Evolutionary conservation across 2,113 vertebrate genomes (phyloP), one percentile per base, ranked within the genome.

Genomic region (Turnix velox): DNA sequence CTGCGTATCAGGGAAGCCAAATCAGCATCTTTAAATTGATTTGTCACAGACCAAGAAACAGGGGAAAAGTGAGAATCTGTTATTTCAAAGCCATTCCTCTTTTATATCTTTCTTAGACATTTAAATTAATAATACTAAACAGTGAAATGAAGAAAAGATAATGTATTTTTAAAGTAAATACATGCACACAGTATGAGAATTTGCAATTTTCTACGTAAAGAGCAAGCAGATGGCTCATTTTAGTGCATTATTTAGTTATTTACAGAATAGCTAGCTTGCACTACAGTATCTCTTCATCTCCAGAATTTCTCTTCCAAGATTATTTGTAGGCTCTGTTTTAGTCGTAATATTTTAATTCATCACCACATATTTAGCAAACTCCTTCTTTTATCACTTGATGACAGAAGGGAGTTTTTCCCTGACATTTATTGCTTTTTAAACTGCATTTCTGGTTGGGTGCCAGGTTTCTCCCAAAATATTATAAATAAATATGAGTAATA

Each of bases 401-500:
- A 95, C 63, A 97, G 90, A 88, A 84, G 33, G 81, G 20, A 75
- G 69, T 95, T 92, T 91, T 88, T 79, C 78, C 69, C 65, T 90
- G 79, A 93, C 83, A 80, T 96, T 93, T 95, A 96, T 95, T 96
- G 87, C 87, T 95, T 97, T 96, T 96, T 92, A 90, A 97, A 93
- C 46, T 86, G 31, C 90, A 84, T 93, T 96, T 40, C 93, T 96
- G 80, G 77, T 92, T 2, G 4, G 4, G 51, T 94, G 75, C 88
- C 84, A 96, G 66, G 35, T 57, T 85, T 84, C 85, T 90, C 57
- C 27, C 80, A 89, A 96, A 97, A 95, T 94, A 94, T 75, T 95
- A 35, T 92, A 96, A 96, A 93, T 90, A 97, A 91, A 94, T 71
- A 9, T 73, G 54, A 92, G 52, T 68, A 79, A 87, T 95, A 90